Base-by-base conservation (phyloP, 1,140 invertebrate species). In the Bombus terrestris region DNA sequence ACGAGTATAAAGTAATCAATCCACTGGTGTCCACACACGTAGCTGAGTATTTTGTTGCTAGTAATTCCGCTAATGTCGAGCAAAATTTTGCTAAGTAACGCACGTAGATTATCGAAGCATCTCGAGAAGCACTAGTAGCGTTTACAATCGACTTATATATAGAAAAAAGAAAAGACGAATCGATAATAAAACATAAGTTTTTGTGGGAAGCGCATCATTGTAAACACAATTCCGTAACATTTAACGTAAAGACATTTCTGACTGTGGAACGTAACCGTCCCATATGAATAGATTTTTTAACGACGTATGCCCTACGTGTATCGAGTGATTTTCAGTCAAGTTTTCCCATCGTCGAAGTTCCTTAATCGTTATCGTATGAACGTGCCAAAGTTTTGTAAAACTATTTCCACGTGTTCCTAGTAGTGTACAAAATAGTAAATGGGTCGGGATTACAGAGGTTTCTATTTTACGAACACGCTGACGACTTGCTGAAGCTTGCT, bases 1-100 rank as follows among this genome's bases (percentile, higher is more conserved):
- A 87, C 68, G 47, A 83, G 77, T 35, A 81, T 81, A 83, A 86
- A 88, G 89, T 89, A 81, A 87, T 47, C 77, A 76, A 80, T 92
- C 80, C 78, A 92, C 88, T 93, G 93, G 93, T 95, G 94, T 95
- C 93, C 94, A 95, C 93, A 91, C 66, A 84, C 91, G 92, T 93
- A 94, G 93, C 93, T 94, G 93, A 93, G 88, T 91, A 91, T 91
- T 91, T 86, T 87, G 37, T 86, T 66, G 71, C n/a, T 39, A 43
- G 59, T 78, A 64, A 74, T 78, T n/a, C 35, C 43, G 77, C 41
- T 64, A 57, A 81, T 81, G 28, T 85, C 32, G 41, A 62, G 43
- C 72, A 68, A 35, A 32, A 66, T 35, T 75, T 39, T 37, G 59
- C 59, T 72, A 37, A 66, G 4, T 62, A 62, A 47, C 59, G 57